Conservation (phyloP, 2,888 invertebrate genomes). For the Germaria angustata region DNA sequence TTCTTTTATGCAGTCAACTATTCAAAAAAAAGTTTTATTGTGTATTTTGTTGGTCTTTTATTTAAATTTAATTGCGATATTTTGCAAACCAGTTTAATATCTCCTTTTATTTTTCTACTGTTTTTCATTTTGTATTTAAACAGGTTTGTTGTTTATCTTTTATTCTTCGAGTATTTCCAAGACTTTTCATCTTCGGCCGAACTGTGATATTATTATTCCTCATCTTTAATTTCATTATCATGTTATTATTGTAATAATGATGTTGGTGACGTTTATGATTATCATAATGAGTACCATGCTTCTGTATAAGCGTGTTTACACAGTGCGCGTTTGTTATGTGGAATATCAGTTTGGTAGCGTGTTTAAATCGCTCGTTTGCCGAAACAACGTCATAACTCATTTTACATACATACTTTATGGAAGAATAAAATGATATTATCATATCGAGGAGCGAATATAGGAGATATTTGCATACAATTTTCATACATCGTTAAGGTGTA, state of each 20-base stretch:
- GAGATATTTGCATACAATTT: too few relatives aligned
- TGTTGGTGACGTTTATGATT: background rate
- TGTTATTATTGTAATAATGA: background rate
- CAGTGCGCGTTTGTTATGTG: background rate
- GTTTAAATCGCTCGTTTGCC: too few relatives aligned
- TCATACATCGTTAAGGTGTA: too few relatives aligned
- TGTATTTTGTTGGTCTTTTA: constrained; percentile 24
- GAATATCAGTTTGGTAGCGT: too few relatives aligned
- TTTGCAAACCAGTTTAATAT: constrained; percentile 47
- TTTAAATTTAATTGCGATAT: constrained; percentile 46
- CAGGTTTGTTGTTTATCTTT: constrained; percentile 21
- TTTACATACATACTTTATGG: too few relatives aligned
- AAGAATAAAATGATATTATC: too few relatives aligned
- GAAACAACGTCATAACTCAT: too few relatives aligned
- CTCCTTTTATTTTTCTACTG: constrained; percentile 1
- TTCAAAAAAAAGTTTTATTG: constrained; percentile 3
- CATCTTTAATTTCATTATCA: constrained; percentile 18
- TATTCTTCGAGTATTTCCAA: constrained; percentile 14
- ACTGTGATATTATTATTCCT: constrained; percentile 15
- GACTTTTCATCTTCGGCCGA: constrained; percentile 1
- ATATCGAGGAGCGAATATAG: too few relatives aligned
- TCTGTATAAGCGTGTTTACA: constrained; percentile 19
- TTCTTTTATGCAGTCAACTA: constrained; percentile 23
- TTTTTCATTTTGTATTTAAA: constrained; percentile 1
- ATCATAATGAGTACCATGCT: constrained; percentile 24